phyloP scores from a whole-genome alignment of 2,888 invertebrate genomes.

The Calliphora vomitoria region DNA sequence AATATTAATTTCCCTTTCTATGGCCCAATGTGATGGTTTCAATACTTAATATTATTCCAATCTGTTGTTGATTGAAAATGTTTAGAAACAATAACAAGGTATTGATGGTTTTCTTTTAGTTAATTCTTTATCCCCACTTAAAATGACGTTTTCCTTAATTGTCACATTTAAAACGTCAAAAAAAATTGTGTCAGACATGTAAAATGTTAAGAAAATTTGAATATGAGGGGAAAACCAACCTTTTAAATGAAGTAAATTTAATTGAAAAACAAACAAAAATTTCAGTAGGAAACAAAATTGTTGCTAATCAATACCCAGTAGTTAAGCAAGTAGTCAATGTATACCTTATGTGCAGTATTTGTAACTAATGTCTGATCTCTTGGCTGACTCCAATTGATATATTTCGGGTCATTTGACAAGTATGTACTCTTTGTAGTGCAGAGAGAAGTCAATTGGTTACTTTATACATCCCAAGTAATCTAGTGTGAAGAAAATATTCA shows the following conservation, averaged over 20 bases:
- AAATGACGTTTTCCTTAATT: slow-evolving; percentile 43
- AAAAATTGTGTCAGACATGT: background rate
- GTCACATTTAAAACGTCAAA: slow-evolving; percentile 16
- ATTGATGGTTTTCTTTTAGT: slow-evolving; percentile 8
- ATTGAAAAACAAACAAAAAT: too few species aligned
- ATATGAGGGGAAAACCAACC: background rate
- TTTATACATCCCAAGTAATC: too few species aligned
- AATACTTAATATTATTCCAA: background rate
- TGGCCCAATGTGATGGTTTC: background rate
- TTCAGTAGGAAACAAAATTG: too few species aligned
- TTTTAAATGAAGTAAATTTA: background rate
- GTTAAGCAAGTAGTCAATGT: too few species aligned
- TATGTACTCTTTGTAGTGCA: too few species aligned
- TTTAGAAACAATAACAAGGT: slow-evolving; percentile 23
- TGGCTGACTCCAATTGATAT: too few species aligned
- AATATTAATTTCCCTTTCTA: slow-evolving; percentile 38
- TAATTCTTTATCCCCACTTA: slow-evolving; percentile 28
- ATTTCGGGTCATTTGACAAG: too few species aligned
- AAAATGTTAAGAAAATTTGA: background rate
- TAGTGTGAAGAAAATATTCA: too few species aligned
- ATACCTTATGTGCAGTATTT: too few species aligned
- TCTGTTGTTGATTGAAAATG: background rate
- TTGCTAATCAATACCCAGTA: too few species aligned
- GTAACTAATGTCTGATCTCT: too few species aligned
- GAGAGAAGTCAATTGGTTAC: too few species aligned